A percentile compares a stretch with the other conserved stretches of the same genome.
Conservation (phyloP, 1,140 invertebrate genomes). For the Drosophila bocki region DNA sequence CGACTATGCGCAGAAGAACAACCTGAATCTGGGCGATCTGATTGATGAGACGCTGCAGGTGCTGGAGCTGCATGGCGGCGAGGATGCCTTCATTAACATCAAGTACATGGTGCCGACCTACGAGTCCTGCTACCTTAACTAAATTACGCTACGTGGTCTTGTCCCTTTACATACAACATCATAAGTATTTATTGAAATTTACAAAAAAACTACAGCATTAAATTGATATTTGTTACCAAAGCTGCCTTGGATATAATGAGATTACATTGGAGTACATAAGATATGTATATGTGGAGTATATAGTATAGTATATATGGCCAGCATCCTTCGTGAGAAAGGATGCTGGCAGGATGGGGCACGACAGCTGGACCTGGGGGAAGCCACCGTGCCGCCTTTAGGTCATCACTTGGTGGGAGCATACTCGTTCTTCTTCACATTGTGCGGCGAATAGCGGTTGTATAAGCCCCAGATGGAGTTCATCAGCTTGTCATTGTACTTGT, state of each 20-base stretch:
- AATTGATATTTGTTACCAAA: conserved; percentile 48
- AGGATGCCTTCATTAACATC: conserved; percentile 98
- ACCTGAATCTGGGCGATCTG: conserved; percentile 94
- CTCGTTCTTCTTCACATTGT: conserved; percentile 93
- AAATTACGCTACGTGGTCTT: conserved; percentile 36
- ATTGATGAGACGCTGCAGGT: conserved; percentile 97
- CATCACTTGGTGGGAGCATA: conserved; percentile 86
- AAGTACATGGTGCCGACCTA: conserved; percentile 99
- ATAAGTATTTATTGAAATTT: conserved; percentile 80
- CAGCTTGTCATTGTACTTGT: conserved; percentile 93
- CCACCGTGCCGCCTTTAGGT: conserved; percentile 85
- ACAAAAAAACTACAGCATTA: conserved; percentile 55
- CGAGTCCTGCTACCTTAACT: conserved; percentile 87
- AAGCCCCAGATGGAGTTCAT: conserved; percentile 96
- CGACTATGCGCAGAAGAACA: conserved; percentile 87
- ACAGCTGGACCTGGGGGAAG: conserved; percentile 82
- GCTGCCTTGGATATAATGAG: background rate
- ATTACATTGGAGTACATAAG: conserved; percentile 17
- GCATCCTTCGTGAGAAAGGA: conserved; percentile 1
- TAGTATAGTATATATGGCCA: conserved; percentile 10
- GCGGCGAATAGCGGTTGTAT: conserved; percentile 94
- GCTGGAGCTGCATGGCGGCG: conserved; percentile 95
- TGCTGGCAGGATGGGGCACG: conserved; percentile 15
- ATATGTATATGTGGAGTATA: conserved; percentile 2
- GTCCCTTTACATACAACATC: conserved; percentile 60